These are phyloP conservation scores for Drosophila niveifrons DNA, from an alignment of 2,888 invertebrate species.

Conservation along the genomic window DNA sequence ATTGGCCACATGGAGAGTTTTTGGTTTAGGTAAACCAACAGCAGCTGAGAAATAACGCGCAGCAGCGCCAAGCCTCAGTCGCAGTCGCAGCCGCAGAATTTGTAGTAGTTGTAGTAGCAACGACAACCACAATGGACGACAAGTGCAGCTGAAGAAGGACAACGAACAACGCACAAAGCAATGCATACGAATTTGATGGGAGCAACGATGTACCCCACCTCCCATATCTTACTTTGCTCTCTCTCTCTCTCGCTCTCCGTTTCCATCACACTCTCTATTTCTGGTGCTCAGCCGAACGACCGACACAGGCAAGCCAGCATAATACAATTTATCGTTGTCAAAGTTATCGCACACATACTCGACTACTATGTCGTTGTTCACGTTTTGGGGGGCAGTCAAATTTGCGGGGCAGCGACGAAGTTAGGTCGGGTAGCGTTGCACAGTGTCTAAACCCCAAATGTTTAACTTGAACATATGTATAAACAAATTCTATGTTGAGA, in stretches of 20 bases:
- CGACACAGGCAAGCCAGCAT: conserved; percentile 46
- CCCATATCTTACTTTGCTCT: conserved; percentile 12
- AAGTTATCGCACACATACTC: conserved; percentile 61
- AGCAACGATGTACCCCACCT: conserved; percentile 38
- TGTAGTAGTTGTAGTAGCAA: conserved; percentile 6
- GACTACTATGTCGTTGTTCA: conserved; percentile 41
- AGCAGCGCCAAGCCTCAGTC: not conserved
- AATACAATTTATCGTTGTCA: conserved; percentile 70
- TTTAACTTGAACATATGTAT: not conserved
- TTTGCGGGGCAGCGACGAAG: conserved; percentile 22
- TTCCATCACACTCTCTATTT: conserved; percentile 17
- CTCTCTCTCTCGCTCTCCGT: conserved; percentile 1
- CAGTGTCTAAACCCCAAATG: conserved; percentile 13
- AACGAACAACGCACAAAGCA: conserved; percentile 40
- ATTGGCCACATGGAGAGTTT: conserved; percentile 50
- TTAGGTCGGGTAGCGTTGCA: conserved; percentile 28
- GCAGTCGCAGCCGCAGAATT: not conserved
- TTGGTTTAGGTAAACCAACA: conserved; percentile 40
- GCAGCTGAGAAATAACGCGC: not conserved
- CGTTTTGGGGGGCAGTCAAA: conserved; percentile 38
- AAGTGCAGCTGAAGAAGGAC: conserved; percentile 50
- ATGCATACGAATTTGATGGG: conserved; percentile 61
- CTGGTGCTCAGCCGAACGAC: conserved; percentile 17
- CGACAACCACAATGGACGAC: conserved; percentile 32
- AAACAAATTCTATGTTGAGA: too few relatives aligned